These are phyloP conservation scores for Rotaria macrura DNA, from an alignment of 2,888 invertebrate species.

Conservation along the genomic window DNA sequence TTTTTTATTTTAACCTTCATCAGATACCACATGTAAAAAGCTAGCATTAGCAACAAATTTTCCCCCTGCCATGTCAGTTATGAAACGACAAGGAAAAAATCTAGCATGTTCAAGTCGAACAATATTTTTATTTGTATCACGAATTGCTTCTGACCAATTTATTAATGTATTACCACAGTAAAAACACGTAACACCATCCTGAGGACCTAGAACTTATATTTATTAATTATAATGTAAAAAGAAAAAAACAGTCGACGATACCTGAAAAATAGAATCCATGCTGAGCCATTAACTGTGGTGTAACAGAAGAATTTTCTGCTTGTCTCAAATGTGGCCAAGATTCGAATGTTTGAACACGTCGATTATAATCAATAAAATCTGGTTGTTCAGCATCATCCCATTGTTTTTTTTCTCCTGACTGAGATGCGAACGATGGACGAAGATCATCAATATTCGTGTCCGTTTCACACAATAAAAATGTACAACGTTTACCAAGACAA, in stretches of 20 bases:
- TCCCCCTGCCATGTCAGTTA: neutral
- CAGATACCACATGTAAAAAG: neutral
- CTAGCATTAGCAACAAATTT: neutral
- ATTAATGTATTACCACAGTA: constrained; percentile 5
- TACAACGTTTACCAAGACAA: neutral
- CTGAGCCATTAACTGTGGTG: neutral
- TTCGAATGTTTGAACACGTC: neutral
- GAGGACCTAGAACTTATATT: neutral
- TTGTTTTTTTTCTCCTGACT: neutral
- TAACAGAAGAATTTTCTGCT: neutral
- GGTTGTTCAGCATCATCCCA: neutral
- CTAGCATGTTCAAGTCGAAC: constrained; percentile 3
- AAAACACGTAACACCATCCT: constrained; percentile 13
- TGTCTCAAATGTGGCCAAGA: neutral
- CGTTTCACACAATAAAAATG: neutral
- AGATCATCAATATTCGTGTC: constrained; percentile 1
- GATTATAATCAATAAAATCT: neutral
- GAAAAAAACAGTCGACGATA: neutral
- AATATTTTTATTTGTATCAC: neutral
- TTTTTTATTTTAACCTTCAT: neutral
- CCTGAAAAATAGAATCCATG: constrained; percentile 10
- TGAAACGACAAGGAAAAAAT: constrained; percentile 3
- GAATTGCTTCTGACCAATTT: neutral
- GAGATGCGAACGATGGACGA: neutral
- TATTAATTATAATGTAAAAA: neutral